Percentiles rank a stretch among this genome's conserved stretches.
Evolutionary conservation across 2,113 vertebrate species (phyloP).

Genomic region (Prinia subflava): DNA sequence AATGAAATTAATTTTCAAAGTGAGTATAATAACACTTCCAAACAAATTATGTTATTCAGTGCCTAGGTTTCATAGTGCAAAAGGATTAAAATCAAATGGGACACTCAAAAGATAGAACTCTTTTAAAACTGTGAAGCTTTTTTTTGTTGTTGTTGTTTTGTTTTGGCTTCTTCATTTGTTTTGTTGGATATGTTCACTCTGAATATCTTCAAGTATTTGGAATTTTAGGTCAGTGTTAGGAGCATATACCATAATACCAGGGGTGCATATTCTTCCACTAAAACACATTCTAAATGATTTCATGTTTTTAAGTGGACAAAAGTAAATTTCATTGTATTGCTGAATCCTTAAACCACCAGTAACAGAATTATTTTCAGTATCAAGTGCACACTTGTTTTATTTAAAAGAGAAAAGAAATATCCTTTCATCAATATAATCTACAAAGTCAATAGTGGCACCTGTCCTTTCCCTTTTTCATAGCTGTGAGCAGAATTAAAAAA

Average conservation of each 20-base stretch:
- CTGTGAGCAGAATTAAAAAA: neutral
- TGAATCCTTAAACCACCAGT: neutral
- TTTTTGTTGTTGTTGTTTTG: neutral
- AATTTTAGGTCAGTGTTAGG: neutral
- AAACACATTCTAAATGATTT: neutral
- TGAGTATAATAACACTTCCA: neutral
- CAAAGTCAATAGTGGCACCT: neutral
- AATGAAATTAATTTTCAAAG: neutral
- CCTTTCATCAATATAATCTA: neutral
- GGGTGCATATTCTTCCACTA: neutral
- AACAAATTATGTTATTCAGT: neutral
- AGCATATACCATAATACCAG: neutral
- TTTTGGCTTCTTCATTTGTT: neutral
- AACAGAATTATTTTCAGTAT: neutral
- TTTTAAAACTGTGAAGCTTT: neutral
- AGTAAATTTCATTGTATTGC: neutral
- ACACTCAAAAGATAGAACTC: fast-evolving
- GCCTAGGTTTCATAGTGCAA: neutral
- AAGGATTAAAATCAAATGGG: neutral
- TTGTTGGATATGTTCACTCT: neutral
- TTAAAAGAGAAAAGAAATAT: neutral
- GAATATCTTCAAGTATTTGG: neutral
- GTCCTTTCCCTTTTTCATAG: neutral
- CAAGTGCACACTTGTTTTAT: neutral
- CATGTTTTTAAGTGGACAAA: neutral